Evolutionary conservation across 2,113 vertebrate species (phyloP).

Genomic region (Ptilonorhynchus violaceus): DNA sequence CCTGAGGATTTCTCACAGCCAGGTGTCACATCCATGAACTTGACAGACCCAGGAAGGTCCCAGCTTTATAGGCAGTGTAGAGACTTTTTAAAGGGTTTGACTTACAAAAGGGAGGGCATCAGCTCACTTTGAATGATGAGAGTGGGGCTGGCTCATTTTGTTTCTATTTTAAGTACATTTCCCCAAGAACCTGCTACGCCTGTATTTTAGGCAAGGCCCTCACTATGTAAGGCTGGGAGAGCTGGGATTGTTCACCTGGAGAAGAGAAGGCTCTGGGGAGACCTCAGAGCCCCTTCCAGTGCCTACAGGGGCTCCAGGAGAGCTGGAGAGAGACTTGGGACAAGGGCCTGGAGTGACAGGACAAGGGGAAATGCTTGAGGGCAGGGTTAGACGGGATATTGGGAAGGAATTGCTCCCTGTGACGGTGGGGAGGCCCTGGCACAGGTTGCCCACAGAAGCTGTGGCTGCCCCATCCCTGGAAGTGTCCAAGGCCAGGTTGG

Average conservation of each 20-base stretch:
- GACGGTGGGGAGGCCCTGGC: background rate
- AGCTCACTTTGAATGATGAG: background rate
- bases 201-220: background rate
- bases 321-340: background rate
- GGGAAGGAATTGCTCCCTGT: accelerated
- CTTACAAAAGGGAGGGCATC: background rate
- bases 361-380: background rate
- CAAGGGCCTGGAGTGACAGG: accelerated
- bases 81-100: background rate
- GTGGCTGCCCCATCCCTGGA: background rate
- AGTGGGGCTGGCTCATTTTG: accelerated
- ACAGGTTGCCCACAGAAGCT: background rate
- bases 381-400: accelerated
- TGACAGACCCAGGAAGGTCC: background rate
- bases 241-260: background rate
- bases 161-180: background rate
- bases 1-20: background rate
- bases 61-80: background rate
- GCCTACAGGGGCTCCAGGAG: background rate
- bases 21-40: background rate
- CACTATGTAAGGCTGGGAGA: background rate
- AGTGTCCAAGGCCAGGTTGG: background rate
- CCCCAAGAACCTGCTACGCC: background rate
- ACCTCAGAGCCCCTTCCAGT: background rate
- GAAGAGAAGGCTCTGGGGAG: background rate